phyloP scores from a whole-genome alignment of 2,113 vertebrate genomes.

The Leuciscus idus region DNA sequence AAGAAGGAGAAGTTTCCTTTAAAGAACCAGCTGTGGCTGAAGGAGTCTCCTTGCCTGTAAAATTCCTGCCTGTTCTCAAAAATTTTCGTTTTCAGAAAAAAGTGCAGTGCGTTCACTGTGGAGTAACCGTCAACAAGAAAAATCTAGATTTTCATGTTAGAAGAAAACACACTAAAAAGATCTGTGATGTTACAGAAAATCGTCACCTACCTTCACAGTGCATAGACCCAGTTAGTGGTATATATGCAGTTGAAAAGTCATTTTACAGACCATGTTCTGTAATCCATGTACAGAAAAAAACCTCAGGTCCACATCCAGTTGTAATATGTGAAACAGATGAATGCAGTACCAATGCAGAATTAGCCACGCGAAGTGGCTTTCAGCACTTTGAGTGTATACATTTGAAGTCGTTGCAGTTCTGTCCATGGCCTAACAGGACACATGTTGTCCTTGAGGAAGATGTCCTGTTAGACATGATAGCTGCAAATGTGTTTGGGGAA shows the following conservation, averaged over 20 bases:
- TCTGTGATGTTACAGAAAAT: constrained; percentile 3
- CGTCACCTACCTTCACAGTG: too few species aligned
- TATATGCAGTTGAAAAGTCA: background rate
- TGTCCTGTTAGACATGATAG: background rate
- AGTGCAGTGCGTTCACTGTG: background rate
- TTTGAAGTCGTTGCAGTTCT: background rate
- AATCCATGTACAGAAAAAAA: constrained; percentile 9
- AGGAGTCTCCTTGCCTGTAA: background rate
- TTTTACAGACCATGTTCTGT: background rate
- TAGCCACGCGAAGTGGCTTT: background rate
- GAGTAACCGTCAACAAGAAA: constrained; percentile 1
- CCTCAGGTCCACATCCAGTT: constrained; percentile 4
- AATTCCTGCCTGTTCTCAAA: background rate
- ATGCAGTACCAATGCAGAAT: background rate
- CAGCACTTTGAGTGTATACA: background rate
- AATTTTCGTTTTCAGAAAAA: background rate
- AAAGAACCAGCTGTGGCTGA: background rate
- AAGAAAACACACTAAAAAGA: background rate
- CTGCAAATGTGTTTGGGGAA: background rate
- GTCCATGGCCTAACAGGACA: background rate
- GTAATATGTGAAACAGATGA: background rate
- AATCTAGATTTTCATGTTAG: constrained; percentile 1
- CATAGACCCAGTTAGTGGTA: too few species aligned
- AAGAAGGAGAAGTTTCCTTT: background rate
- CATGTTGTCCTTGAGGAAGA: background rate